Evolutionary conservation across 2,113 vertebrate genomes (phyloP), one percentile per base, ranked within the genome.

Genomic region (Atrichornis clamosus): DNA sequence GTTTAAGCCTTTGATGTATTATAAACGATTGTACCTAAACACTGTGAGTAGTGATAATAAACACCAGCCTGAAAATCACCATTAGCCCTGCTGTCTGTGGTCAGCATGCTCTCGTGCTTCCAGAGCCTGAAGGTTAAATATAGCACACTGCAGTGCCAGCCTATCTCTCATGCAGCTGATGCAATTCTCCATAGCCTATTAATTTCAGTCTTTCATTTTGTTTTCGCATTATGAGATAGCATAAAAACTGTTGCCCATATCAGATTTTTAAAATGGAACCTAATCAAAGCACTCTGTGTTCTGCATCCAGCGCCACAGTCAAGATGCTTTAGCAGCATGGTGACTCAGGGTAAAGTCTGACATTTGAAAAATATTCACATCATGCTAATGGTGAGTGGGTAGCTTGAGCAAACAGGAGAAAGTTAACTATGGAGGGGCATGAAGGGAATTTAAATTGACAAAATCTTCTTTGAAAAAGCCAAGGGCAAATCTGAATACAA

Each of bases 201-300:
- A 50, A 76, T 95, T 96, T 93, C 79, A 86, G 35, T 27, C 58
- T 90, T 97, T 96, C 47, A 35, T 81, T 95, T 94, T 83, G 56
- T 78, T 94, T 90, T 76, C 22, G 14, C n/a, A n/a, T 75, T 90
- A 95, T 23, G 28, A 59, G 37, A 81, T 70, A 88, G 62, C 47
- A 35, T 89, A 76, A 95, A 93, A 72, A n/a, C 70, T 44, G 90
- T 63, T 94, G 39, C 49, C 17, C 15, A 19, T 80, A 84, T 96
- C 68, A 93, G 68, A 74, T 79, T 94, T 96, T 95, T 56, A 62
- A 94, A 92, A 86, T 18, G 69, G n/a, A 87, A 83, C 37, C 63
- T 87, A 93, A 95, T 96, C 78, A 93, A 93, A 93, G 84, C 18
- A 27, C 33, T 82, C 37, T 37, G 11, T 41, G 78, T 46, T 94